These are phyloP conservation scores for Bactericera cockerelli DNA, from an alignment of 1,140 invertebrate genomes.

Conservation along the genomic window DNA sequence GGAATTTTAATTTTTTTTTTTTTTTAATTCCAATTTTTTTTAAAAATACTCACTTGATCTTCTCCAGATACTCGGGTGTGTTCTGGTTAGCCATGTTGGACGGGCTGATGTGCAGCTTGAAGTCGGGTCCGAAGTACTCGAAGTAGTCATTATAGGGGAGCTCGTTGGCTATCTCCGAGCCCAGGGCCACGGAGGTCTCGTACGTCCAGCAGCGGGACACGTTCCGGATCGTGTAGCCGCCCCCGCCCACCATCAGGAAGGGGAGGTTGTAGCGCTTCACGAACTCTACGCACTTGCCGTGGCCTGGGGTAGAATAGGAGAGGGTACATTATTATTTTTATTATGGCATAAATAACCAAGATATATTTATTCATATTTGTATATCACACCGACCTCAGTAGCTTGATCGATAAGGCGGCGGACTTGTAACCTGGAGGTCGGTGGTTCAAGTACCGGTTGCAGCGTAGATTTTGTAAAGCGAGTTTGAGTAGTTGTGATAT, in stretches of 20 bases:
- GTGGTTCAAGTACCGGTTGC: no score
- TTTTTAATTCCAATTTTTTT: no score
- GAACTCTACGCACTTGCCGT: slow-evolving; percentile 95
- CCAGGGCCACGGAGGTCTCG: slow-evolving; percentile 90
- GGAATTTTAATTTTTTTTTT: no score
- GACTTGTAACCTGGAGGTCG: no score
- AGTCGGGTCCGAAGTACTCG: slow-evolving; percentile 99
- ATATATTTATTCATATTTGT: no score
- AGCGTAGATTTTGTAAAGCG: no score
- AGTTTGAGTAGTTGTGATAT: no score
- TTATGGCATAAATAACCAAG: no score
- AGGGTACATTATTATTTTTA: no score
- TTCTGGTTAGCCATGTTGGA: slow-evolving; percentile 99
- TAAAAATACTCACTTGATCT: slow-evolving; percentile 89
- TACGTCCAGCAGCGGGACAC: slow-evolving; percentile 98
- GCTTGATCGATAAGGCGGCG: no score
- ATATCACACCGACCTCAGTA: no score
- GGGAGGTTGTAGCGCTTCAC: slow-evolving; percentile 93
- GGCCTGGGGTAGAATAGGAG: slow-evolving; percentile 36
- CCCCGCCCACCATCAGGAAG: slow-evolving; percentile 89
- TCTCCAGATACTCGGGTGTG: slow-evolving; percentile 94
- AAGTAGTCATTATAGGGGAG: slow-evolving; percentile 99
- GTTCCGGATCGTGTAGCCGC: slow-evolving; percentile 95
- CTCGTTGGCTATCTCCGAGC: slow-evolving; percentile 94
- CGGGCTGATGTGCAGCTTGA: slow-evolving; percentile 98